Conservation (phyloP, 2,113 vertebrate species). For the Sylvilagus bachmani region DNA sequence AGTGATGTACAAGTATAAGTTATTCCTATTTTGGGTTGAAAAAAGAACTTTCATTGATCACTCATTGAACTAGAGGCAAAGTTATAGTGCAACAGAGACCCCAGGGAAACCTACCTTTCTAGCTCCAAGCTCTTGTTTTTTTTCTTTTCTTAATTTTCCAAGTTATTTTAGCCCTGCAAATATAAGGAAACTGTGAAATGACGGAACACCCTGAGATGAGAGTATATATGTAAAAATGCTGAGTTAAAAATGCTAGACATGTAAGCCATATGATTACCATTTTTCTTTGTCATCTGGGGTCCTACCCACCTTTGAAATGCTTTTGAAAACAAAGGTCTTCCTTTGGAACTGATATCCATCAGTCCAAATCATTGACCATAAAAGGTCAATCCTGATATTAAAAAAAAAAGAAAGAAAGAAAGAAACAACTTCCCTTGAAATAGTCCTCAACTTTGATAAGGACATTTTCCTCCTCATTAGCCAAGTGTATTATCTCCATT, state of each 20-base stretch:
- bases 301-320: neutral
- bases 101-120: neutral
- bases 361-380: constrained; percentile 50
- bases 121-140: neutral
- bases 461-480: constrained; percentile 56
- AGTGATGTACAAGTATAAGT: neutral
- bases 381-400: constrained; percentile 51
- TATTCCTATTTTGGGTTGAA: constrained; percentile 3
- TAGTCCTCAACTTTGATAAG: constrained; percentile 49
- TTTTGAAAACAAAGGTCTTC: constrained; percentile 39
- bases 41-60: neutral
- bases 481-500: constrained; percentile 57
- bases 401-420: constrained; percentile 63
- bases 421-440: constrained; percentile 32
- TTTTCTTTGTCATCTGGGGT: constrained; percentile 24
- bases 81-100: neutral
- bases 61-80: constrained; percentile 10
- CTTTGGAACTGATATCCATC: constrained; percentile 31
- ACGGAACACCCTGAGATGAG: neutral
- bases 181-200: constrained; percentile 34
- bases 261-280: neutral
- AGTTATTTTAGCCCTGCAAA: constrained; percentile 31
- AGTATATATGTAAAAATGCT: neutral
- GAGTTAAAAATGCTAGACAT: constrained; percentile 5
- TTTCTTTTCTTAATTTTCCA: neutral